Evolutionary conservation across 2,888 invertebrate genomes (phyloP).

Genomic region (Hololepta plana): DNA sequence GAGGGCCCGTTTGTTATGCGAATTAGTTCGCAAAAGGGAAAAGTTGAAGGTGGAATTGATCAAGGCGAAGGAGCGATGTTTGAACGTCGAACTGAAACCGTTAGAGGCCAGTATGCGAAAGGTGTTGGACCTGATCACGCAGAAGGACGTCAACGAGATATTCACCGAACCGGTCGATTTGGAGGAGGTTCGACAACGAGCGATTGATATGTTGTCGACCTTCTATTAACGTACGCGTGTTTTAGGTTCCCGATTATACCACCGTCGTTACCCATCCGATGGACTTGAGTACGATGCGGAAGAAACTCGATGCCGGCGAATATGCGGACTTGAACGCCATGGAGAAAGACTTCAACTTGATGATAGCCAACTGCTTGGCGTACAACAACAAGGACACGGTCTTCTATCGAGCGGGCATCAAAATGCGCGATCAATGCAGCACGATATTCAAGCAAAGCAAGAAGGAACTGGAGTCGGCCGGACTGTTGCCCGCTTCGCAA

Average conservation of each 20-base stretch:
- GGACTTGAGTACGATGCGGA: conserved; percentile 79
- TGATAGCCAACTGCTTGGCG: conserved; percentile 87
- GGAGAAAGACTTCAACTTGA: conserved; percentile 82
- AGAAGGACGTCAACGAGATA: conserved; percentile 69
- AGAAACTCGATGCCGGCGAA: conserved; percentile 46
- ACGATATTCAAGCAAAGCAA: conserved; percentile 62
- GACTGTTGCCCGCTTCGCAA: conserved; percentile 22
- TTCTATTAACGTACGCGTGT: conserved; percentile 4
- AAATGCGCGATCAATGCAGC: conserved; percentile 78
- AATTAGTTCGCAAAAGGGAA: conserved; percentile 88
- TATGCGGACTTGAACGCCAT: conserved; percentile 61
- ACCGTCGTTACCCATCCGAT: conserved; percentile 71
- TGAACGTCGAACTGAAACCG: conserved; percentile 67
- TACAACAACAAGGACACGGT: conserved; percentile 93
- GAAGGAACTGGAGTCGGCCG: conserved; percentile 48
- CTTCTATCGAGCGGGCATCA: conserved; percentile 76
- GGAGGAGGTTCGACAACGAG: conserved; percentile 37
- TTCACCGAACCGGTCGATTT: conserved; percentile 87
- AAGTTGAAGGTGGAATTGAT: conserved; percentile 80
- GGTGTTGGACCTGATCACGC: conserved; percentile 56
- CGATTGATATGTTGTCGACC: background rate
- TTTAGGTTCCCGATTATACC: conserved; percentile 72
- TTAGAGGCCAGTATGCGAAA: conserved; percentile 60
- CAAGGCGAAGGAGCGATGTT: conserved; percentile 61
- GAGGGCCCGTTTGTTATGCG: conserved; percentile 79